Percentiles rank a stretch among this genome's conserved stretches.
These are phyloP conservation scores for Cyphotilapia sp. DNA, from an alignment of 2,113 vertebrate species.

Conservation along the genomic window DNA sequence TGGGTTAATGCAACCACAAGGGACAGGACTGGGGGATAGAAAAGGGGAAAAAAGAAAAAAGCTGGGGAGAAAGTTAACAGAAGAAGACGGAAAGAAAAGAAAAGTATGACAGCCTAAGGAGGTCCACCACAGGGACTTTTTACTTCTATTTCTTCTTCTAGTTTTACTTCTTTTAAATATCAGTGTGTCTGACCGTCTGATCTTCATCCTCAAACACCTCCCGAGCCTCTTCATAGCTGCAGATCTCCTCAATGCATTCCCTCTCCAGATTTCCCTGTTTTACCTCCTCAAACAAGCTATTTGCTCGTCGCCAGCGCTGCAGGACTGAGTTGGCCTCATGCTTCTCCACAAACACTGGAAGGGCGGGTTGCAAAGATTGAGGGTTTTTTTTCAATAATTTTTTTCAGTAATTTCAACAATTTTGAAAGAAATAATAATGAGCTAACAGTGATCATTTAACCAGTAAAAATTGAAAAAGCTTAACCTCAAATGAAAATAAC, in stretches of 20 bases:
- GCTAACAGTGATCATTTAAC: not conserved
- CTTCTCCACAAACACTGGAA: constrained; percentile 49
- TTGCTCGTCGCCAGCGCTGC: constrained; percentile 68
- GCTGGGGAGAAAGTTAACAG: not conserved
- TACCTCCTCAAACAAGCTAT: constrained; percentile 75
- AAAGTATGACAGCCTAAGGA: not conserved
- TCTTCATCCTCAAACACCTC: constrained; percentile 79
- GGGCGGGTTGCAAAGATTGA: fast-evolving
- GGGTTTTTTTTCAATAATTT: fast-evolving
- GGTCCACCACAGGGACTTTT: not conserved
- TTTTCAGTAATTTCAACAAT: too few relatives aligned
- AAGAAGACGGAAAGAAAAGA: not conserved
- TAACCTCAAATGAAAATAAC: not conserved
- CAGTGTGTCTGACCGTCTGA: constrained; percentile 24
- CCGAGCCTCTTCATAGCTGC: constrained; percentile 82
- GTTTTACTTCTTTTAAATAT: not conserved
- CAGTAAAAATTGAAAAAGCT: not conserved
- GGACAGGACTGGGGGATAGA: not conserved
- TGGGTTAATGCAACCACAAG: not conserved
- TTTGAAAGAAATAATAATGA: not conserved
- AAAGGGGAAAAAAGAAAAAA: not conserved
- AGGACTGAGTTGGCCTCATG: constrained; percentile 25
- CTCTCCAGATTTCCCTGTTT: constrained; percentile 82
- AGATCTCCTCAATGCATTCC: constrained; percentile 85
- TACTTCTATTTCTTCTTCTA: not conserved